Evolutionary conservation across 2,113 vertebrate species (phyloP), one percentile per base, ranked within the genome.

Genomic region (Phalacrocorax brasilianus): DNA sequence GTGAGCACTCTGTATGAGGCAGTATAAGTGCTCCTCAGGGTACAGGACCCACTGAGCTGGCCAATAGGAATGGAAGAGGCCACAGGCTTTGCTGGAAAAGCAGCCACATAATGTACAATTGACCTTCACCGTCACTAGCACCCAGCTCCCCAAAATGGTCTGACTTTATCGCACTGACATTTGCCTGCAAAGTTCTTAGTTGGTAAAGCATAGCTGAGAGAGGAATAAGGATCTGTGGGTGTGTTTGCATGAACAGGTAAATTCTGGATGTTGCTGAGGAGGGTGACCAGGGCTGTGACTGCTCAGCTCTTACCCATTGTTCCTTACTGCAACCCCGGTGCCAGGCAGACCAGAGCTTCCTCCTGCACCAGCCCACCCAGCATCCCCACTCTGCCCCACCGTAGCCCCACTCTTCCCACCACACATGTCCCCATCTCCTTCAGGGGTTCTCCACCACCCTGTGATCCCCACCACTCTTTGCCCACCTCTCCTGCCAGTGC

Each of bases 321-420:
- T 78, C 32, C 28, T 27, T 35, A 2, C 18, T 1, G 1, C 15
- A 72, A 8, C 8, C 24, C 14, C 2, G 0, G n/a, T 6, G 24
- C 13, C 3, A 2, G 9, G 21, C 44, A 66, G 45, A 70, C 20
- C 1, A 3, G 14, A 76, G 44, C 32, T 65, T 62, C 50, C 16
- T 88, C 11, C 28, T 38, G 9, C 35, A 30, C 16, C 59, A 49
- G 26, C 45, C 20, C n/a, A 16, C 11, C 17, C 50, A 33, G 9
- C 23, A 26, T 9, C 42, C 32, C 30, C 5, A 2, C 20, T 35
- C 68, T 49, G 19, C 44, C 23, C 19, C 8, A 33, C 21, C 9
- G 14, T n/a, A 71, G 18, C 15, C 16, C 30, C 5, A 4, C 11
- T 82, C 30, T 44, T 32, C 21, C 53, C 5, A 7, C 9, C 18